Percentiles rank a stretch among this genome's conserved stretches.
Conservation (phyloP, 2,113 vertebrate genomes). For the Cebus imitator region DNA sequence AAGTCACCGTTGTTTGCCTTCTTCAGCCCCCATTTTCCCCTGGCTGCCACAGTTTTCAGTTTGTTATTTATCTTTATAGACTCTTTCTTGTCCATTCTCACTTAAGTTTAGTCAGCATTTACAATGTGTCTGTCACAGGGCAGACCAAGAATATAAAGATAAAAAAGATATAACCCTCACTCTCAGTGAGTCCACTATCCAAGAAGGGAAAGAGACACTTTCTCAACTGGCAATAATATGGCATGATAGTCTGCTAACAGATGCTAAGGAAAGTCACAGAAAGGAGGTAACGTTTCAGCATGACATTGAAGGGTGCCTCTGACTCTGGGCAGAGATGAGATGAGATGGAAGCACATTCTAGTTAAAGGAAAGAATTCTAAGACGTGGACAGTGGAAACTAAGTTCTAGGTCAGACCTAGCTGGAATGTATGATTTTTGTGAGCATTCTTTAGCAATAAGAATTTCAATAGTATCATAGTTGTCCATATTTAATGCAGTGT, state of each 20-base stretch:
- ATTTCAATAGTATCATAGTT: neutral
- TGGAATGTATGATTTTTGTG: neutral
- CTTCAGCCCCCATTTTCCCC: neutral
- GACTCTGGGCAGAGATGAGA: neutral
- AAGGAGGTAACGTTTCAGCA: neutral
- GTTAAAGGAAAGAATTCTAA: neutral
- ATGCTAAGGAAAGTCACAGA: neutral
- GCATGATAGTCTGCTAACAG: accelerated
- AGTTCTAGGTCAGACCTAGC: neutral
- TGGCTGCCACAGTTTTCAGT: neutral
- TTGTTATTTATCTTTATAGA: neutral
- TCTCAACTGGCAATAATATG: neutral
- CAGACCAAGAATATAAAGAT: neutral
- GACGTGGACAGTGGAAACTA: neutral
- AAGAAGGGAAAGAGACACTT: neutral
- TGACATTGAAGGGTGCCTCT: neutral
- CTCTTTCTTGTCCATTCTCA: neutral
- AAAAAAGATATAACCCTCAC: neutral
- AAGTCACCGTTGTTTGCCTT: neutral
- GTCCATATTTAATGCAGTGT: neutral
- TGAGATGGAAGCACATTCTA: neutral
- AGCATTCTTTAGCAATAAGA: neutral
- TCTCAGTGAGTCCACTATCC: neutral
- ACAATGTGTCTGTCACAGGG: neutral
- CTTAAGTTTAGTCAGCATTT: neutral